Evolutionary conservation across 2,797 vertebrate species (phyloP).

Genomic region (Falco berigora): DNA sequence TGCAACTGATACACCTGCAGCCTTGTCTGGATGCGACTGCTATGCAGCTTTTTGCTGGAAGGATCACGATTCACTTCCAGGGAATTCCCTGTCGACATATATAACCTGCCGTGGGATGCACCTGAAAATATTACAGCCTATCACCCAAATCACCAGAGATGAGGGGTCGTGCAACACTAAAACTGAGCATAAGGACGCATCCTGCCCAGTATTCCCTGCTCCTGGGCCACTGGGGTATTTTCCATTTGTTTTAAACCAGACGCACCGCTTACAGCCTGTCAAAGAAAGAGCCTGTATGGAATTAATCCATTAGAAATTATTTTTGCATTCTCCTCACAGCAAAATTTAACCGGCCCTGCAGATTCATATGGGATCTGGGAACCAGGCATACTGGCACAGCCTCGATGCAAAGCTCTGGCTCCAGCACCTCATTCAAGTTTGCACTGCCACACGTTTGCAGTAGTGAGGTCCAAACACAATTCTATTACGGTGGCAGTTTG

Average conservation of each 20-base stretch:
- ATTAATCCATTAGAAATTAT: constrained; percentile 16
- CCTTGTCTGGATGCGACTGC: rapidly evolving
- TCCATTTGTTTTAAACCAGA: not conserved
- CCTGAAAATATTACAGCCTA: not conserved
- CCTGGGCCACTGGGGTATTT: not conserved
- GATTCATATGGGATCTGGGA: not conserved
- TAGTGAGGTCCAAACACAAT: not conserved
- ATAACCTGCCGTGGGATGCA: not conserved
- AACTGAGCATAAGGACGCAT: rapidly evolving
- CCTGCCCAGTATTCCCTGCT: not conserved
- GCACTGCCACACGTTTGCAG: not conserved
- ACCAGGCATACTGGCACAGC: not conserved
- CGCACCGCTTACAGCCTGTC: not conserved
- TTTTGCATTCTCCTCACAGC: not conserved
- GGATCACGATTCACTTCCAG: not conserved
- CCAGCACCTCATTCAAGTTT: not conserved
- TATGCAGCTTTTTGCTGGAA: not conserved
- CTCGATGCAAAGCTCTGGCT: not conserved
- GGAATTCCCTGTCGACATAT: not conserved
- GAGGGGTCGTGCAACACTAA: not conserved
- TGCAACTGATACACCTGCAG: not conserved
- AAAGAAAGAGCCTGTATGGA: not conserved
- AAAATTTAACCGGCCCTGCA: not conserved
- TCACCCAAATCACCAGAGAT: not conserved
- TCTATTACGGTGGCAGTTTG: not conserved